Evolutionary conservation across 2,888 invertebrate genomes (phyloP), one percentile per base, ranked within the genome.

Genomic region (Orthonychiurus folsomi): DNA sequence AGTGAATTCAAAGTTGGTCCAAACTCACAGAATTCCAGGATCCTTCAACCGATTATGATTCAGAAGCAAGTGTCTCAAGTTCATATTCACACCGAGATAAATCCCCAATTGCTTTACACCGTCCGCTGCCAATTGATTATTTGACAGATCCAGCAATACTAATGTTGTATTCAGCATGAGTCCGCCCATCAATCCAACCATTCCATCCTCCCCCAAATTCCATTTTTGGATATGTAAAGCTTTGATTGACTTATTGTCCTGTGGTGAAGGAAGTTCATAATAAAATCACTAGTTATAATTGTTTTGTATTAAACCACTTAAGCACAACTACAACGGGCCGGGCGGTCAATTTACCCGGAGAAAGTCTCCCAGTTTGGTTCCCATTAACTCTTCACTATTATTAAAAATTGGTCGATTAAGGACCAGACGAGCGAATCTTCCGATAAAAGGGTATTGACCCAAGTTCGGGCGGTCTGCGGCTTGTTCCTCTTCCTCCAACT

Each of bases 191-290:
- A 73, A 58, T 28, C 58, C 65, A 9, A 64, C 54, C 69, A 69
- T 67, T 3, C 73, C 73, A 26, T 70, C 70, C 63, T 73, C 73
- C 1, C 63, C 66, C 27, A 73, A 63, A 50, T 61, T 62, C 70
- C 71, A 73, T 63, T 73, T 73, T 48, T 67, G 66, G 20, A 71
- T 56, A 53, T 73, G 69, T 2, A 73, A 56, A 18, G 65, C 67
- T 61, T 64, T 60, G 27, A 73, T 55, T 3, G 73, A 66, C 1
- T 61, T 60, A 56, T 71, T 73, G 21, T 23, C 60, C 73, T 73
- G 53, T 28, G 5, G 15, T 15, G 23, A 25, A 50, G 3, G 52
- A 50, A 21, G 21, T 53, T 50, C n/a, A 21, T 52, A 20, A 21
- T 37, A 12, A 3, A 56, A 25, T 58, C 50, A n/a, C 5, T 27